Evolutionary conservation across 1,140 invertebrate genomes (phyloP), one percentile per base, ranked within the genome.

Genomic region (Drosophila guanche): DNA sequence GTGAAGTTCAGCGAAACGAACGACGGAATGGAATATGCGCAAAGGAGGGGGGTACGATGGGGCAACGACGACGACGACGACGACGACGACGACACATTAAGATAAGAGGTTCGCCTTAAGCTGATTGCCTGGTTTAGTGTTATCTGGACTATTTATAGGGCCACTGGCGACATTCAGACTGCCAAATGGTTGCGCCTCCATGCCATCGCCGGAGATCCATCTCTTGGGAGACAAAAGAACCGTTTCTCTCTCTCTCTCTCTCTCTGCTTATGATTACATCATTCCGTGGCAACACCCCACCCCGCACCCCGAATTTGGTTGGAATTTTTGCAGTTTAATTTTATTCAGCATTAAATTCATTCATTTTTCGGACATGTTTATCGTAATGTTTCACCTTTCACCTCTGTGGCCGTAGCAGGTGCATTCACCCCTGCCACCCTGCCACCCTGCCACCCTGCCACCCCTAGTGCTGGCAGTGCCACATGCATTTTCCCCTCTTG

Each of bases 51-150:
- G 29, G 6, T 5, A 27, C 25, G 29, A 8, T 33, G 29, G 29
- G 29, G 29, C 16, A 20, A 6, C 25, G 5, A 27, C 25, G 25
- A 27, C 25, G 25, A 27, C 29, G 5, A 33, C 29, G 4, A 69
- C 68, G 58, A 58, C 53, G 61, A 72, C 76, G 81, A 85, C 66
- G 76, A 56, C 62, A 79, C 80, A 85, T 80, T 76, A 80, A 85
- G 80, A 85, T 77, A 83, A 77, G 68, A 68, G 61, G 57, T 59
- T 70, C 46, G 52, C 43, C 65, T 51, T 72, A 72, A 72, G 69
- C 69, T 72, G 68, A 72, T 67, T 75, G 72, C 72, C 53, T 56
- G 63, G 66, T 68, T 68, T 68, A 68, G 66, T 68, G 66, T 68
- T 68, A 68, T 68, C 66, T 68, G 68, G 71, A 74, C 54, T 58